Percentiles rank a stretch among this genome's conserved stretches.
Conservation (phyloP, 2,113 vertebrate genomes). For the Calyptommatus sinebrachiatus region DNA sequence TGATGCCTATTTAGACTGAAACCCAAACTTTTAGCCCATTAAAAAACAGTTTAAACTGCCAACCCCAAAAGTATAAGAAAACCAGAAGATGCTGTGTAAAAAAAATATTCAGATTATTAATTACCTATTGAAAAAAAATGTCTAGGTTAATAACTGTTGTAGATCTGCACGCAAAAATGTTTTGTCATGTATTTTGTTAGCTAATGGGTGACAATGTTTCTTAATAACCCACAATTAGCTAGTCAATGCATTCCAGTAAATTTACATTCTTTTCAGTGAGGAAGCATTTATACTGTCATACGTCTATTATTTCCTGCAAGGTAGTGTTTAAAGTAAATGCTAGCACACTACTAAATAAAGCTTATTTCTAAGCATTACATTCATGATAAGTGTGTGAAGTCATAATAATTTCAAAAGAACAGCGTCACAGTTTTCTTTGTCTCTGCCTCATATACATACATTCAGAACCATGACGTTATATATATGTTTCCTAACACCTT, state of each 20-base stretch:
- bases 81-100: neutral
- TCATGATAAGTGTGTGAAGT: neutral
- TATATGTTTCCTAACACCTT: neutral
- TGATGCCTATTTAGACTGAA: no score
- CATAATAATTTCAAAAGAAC: neutral
- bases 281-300: slow-evolving; percentile 29
- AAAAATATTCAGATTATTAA: neutral
- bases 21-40: no score
- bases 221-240: slow-evolving; percentile 2
- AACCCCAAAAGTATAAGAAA: neutral
- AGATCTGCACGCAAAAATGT: neutral
- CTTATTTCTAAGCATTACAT: neutral
- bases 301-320: slow-evolving; percentile 9
- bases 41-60: no score
- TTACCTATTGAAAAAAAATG: neutral
- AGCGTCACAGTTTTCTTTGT: no score
- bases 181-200: neutral
- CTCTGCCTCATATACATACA: neutral
- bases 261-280: slow-evolving; percentile 8
- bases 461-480: neutral
- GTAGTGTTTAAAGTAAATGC: neutral
- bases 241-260: slow-evolving; percentile 7
- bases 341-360: neutral
- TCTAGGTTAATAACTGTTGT: neutral
- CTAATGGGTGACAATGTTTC: neutral